phyloP scores from a whole-genome alignment of 2,888 invertebrate species.

The Platycnemis pennipes region DNA sequence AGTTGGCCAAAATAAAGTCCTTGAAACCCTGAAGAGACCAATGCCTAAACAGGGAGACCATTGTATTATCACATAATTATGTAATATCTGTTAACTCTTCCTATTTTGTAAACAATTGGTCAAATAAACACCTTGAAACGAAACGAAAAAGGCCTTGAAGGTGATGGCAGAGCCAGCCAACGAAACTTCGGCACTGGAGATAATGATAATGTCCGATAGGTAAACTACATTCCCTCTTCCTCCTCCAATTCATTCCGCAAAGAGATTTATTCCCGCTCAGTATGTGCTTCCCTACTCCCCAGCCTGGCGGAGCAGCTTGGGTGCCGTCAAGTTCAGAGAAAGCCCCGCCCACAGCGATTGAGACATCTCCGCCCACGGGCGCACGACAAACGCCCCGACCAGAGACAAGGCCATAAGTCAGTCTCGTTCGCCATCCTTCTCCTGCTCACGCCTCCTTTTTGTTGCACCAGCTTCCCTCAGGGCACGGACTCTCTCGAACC shows the following conservation, averaged over 20 bases:
- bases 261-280: not conserved
- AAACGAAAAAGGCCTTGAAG: too few relatives aligned
- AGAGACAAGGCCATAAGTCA: not conserved
- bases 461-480: not conserved
- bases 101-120: too few relatives aligned
- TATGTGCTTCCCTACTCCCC: not conserved
- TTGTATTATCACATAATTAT: too few relatives aligned
- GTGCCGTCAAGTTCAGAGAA: not conserved
- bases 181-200: too few relatives aligned
- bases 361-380: not conserved
- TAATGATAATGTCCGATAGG: not conserved
- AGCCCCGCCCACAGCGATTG: not conserved
- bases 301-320: not conserved
- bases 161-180: too few relatives aligned
- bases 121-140: too few relatives aligned
- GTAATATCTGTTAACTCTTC: too few relatives aligned
- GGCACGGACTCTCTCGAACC: not conserved
- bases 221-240: too few relatives aligned
- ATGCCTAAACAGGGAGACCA: too few relatives aligned
- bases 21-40: too few relatives aligned
- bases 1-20: too few relatives aligned
- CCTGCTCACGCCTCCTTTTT: not conserved
- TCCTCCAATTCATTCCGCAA: not conserved
- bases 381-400: not conserved
- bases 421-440: not conserved